Evolutionary conservation across 1,140 invertebrate genomes (phyloP).

Genomic region (Drosophila miranda): DNA sequence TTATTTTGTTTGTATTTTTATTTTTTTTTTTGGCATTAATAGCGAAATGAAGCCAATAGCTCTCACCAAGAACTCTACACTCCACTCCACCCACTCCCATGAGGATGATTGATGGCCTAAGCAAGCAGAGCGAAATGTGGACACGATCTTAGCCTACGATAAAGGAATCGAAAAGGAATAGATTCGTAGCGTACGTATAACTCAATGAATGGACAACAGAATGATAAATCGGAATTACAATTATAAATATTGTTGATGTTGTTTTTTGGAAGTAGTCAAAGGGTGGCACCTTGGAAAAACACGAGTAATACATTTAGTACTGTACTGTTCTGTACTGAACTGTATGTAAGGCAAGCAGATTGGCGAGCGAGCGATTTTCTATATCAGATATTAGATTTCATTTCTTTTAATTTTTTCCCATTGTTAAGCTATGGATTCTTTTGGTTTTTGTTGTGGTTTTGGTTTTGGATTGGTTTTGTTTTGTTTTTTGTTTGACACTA

Average conservation of each 20-base stretch:
- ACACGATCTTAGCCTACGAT: slow-evolving; percentile 26
- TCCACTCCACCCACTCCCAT: too few relatives aligned
- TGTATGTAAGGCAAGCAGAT: slow-evolving; percentile 17
- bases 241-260: not conserved
- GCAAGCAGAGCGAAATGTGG: slow-evolving; percentile 8
- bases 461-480: slow-evolving; percentile 7
- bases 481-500: slow-evolving; percentile 34
- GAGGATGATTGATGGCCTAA: slow-evolving; percentile 8
- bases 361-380: slow-evolving; percentile 10
- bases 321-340: not conserved
- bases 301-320: slow-evolving; percentile 6
- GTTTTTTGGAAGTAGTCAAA: slow-evolving; percentile 37
- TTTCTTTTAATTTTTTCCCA: not conserved
- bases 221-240: too few relatives aligned
- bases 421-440: slow-evolving; percentile 18
- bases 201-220: too few relatives aligned
- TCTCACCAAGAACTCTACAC: slow-evolving; percentile 39
- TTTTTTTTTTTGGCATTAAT: slow-evolving; percentile 42
- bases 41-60: slow-evolving; percentile 32
- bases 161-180: slow-evolving; percentile 10
- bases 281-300: slow-evolving; percentile 7
- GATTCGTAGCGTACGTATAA: not conserved
- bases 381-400: slow-evolving; percentile 1
- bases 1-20: slow-evolving; percentile 3
- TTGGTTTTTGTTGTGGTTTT: slow-evolving; percentile 8